phyloP scores from a whole-genome alignment of 2,113 vertebrate species.

The Edolisoma coerulescens region DNA sequence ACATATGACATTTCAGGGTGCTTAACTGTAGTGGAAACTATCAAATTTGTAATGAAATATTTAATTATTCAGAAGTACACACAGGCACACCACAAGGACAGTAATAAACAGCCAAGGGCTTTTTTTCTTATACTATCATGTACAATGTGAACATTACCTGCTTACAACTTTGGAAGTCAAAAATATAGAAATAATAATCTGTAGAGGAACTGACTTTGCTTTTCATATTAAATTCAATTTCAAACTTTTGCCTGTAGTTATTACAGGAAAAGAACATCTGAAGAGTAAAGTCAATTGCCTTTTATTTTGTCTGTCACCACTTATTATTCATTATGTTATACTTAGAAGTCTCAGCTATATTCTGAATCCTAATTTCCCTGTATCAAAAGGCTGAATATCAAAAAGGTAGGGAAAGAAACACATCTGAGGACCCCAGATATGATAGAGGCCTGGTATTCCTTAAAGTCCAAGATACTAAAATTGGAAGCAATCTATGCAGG shows the following conservation, averaged over 20 bases:
- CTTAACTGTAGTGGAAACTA: background rate
- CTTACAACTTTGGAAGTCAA: background rate
- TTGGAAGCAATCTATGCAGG: background rate
- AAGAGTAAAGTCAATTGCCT: conserved; percentile 17
- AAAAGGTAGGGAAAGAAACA: background rate
- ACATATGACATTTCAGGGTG: background rate
- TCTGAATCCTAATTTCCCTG: conserved; percentile 9
- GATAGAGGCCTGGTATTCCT: background rate
- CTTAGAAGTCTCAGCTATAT: conserved; percentile 7
- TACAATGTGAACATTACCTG: background rate
- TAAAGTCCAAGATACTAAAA: background rate
- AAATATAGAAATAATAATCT: background rate
- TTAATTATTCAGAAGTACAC: background rate
- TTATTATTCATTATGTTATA: conserved; percentile 33
- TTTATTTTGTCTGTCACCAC: conserved; percentile 29
- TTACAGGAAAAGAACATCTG: background rate
- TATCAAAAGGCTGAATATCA: background rate
- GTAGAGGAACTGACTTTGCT: background rate
- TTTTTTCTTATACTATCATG: background rate
- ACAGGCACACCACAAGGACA: background rate
- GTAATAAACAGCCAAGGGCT: accelerated
- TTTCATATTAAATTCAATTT: background rate
- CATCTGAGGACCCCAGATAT: background rate
- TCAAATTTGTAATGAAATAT: background rate
- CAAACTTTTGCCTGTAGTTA: background rate